Percentiles rank a stretch among this genome's conserved stretches.
These are phyloP conservation scores for Metopolophium dirhodum DNA, from an alignment of 1,140 invertebrate genomes.

Conservation along the genomic window DNA sequence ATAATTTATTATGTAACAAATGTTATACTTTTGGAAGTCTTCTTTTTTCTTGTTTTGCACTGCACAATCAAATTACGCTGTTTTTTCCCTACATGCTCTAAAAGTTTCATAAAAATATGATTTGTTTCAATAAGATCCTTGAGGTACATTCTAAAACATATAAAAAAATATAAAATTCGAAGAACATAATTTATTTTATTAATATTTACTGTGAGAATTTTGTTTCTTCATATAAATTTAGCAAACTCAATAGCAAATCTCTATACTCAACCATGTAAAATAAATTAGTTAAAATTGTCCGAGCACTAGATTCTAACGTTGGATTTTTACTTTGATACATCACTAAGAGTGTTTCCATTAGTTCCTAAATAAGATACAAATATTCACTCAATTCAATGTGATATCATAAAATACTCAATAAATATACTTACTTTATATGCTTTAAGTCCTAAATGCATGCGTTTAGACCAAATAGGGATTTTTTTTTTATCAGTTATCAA, in stretches of 20 bases:
- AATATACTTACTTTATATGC: conserved; percentile 70
- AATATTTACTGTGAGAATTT: conserved; percentile 81
- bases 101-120: conserved; percentile 91
- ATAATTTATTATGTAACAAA: not conserved
- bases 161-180: conserved; percentile 40
- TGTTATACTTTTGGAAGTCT: conserved; percentile 63
- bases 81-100: conserved; percentile 80
- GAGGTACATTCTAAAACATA: conserved; percentile 74
- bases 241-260: conserved; percentile 84
- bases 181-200: not conserved
- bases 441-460: conserved; percentile 80
- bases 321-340: conserved; percentile 80
- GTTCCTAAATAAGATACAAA: conserved; percentile 40
- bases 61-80: conserved; percentile 75
- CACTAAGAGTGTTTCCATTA: conserved; percentile 73
- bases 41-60: conserved; percentile 70
- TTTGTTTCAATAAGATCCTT: conserved; percentile 87
- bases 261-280: conserved; percentile 95
- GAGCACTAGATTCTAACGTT: conserved; percentile 75
- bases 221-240: conserved; percentile 78
- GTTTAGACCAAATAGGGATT: conserved; percentile 78
- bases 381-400: not conserved
- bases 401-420: conserved; percentile 15
- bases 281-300: conserved; percentile 88
- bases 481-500: conserved; percentile 87